Evolutionary conservation across 2,888 invertebrate genomes (phyloP), one percentile per base, ranked within the genome.

Genomic region (Ernsta delagoae): DNA sequence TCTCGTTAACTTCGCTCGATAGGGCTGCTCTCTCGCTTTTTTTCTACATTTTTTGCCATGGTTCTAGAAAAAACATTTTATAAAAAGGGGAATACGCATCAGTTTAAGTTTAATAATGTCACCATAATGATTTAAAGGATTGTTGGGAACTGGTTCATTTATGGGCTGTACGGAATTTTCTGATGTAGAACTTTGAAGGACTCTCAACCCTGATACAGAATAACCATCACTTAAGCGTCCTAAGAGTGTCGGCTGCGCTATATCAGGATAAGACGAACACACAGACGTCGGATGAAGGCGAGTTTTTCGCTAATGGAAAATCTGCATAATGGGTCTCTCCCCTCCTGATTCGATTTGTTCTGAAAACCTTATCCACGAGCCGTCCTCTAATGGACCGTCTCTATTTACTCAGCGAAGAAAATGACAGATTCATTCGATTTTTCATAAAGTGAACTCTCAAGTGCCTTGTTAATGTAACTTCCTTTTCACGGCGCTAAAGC

Each of bases 231-330:
- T 24, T 31, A 50, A 53, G 31, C 48, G 60, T 43, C 24, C 53
- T 59, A 16, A 63, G 31, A 34, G 56, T 45, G 39, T 50, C 45
- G 48, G 36, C 45, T 41, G 45, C 56, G 74, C 74, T 74, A 71
- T 39, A 43, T 78, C 75, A 70, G 70, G 76, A 77, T 72, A 78
- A 74, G 74, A 73, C 75, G 70, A 70, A 70, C 69, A 67, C 71
- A 72, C 69, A 67, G 69, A 77, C 75, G 74, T 12, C 34, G 75
- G 73, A 72, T 75, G 77, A 77, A 79, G 78, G 83, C 78, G 83
- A 83, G 79, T 87, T 89, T 86, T 89, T 87, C 84, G 84, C 82
- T 89, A 90, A 90, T 87, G 88, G 88, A 87, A 91, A 89, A 90
- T 91, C 88, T 90, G 83, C 90, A 91, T 90, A 91, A 91, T 89